phyloP scores from a whole-genome alignment of 53 echinoderm and acorn worm genomes.

The Actinopyga echinites region DNA sequence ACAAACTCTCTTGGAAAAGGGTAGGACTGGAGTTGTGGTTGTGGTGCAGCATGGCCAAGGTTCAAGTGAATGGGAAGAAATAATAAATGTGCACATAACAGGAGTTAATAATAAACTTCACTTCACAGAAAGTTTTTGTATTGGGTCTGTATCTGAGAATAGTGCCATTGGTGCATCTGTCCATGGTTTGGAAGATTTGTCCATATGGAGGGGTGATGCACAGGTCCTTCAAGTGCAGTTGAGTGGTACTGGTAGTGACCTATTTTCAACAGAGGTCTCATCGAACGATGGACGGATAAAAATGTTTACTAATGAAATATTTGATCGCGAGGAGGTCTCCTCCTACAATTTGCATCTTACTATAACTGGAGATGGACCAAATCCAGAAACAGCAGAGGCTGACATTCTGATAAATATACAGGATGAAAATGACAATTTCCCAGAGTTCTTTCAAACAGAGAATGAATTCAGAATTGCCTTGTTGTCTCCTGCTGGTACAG shows the following conservation, averaged over 20 bases:
- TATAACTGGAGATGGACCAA: constrained; percentile 27
- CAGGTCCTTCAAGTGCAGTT: constrained; percentile 34
- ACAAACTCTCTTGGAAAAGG: constrained; percentile 32
- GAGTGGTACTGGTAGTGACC: constrained; percentile 51
- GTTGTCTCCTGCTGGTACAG: constrained; percentile 29
- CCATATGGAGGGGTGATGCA: constrained; percentile 44
- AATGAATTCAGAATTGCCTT: constrained; percentile 56
- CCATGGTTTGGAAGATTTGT: constrained; percentile 55
- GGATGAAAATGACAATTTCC: constrained; percentile 64
- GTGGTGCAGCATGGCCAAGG: constrained; percentile 50
- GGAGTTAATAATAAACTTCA: constrained; percentile 54
- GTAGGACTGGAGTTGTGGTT: constrained; percentile 44
- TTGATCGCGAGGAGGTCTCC: constrained; percentile 48
- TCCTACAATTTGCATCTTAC: constrained; percentile 36
- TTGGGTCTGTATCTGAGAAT: constrained; percentile 56
- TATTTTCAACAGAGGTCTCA: constrained; percentile 43
- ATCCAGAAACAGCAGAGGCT: constrained; percentile 31
- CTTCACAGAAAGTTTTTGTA: constrained; percentile 42
- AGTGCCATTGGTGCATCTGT: constrained; percentile 33
- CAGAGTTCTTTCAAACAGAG: constrained; percentile 45
- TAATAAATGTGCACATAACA: constrained; percentile 57
- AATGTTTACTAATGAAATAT: constrained; percentile 40
- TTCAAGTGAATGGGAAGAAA: constrained; percentile 54
- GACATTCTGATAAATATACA: constrained; percentile 23
- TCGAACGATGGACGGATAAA: constrained; percentile 24